Evolutionary conservation across 2,113 vertebrate species (phyloP), one percentile per base, ranked within the genome.

Genomic region (Condylura cristata): DNA sequence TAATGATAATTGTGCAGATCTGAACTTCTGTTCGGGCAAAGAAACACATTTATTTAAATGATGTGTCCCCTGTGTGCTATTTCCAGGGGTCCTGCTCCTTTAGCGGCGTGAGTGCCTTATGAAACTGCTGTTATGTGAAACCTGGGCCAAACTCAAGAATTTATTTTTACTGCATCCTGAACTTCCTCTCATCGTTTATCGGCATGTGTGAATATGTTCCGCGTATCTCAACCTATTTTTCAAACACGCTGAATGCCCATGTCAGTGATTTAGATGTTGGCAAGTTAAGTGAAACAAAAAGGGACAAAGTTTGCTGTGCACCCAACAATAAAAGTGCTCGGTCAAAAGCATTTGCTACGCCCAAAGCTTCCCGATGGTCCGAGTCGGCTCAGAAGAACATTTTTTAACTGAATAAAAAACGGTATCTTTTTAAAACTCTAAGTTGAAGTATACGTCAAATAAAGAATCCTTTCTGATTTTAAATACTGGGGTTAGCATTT

Each of bases 21-120:
- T 95, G 93, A 89, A 96, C 96, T 97, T 97, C 58, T 92, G 95
- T 97, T 96, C 5, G 75, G 95, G 97, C 96, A 95, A 93, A 97
- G 95, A 95, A 98, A 90, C 92, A 93, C 96, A 24, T 97, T 96
- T 96, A 84, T 96, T 93, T 96, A 96, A 98, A 96, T 86, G 80
- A 97, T 98, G 90, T 32, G 90, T 97, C 98, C 98, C 97, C n/a
- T 12, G 98, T 70, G 98, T 83, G 90, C 97, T 81, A 2, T 98
- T 96, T 48, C 41, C 48, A 80, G 96, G 96, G 96, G 95, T 78
- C 22, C 75, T 12, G 91, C 93, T 85, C 92, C 96, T 93, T 5
- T 0, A 39, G 86, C 1, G 0, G 88, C 39, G 3, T 70, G 93
- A 96, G 90, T 24, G 83, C 96, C 91, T 97, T 89, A 65, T 0